Evolutionary conservation across 2,797 vertebrate species (phyloP).

Genomic region (Hydrolagus colliei): DNA sequence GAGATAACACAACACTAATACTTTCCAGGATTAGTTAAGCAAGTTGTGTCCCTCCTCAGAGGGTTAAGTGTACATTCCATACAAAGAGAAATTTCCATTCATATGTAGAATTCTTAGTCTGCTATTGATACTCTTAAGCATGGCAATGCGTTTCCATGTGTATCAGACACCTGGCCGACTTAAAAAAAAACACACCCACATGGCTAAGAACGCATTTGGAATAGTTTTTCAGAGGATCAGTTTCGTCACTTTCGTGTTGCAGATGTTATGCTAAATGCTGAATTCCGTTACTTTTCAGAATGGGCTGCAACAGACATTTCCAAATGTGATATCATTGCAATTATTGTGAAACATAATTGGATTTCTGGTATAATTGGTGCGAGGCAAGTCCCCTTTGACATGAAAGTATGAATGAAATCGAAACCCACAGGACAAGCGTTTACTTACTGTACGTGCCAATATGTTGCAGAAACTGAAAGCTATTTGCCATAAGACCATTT

Average conservation of each 20-base stretch:
- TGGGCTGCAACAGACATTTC: slow-evolving; percentile 5
- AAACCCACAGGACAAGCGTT: background rate
- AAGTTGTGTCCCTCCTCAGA: too few relatives aligned
- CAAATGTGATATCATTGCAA: slow-evolving; percentile 3
- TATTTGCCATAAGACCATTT: background rate
- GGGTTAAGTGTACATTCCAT: too few relatives aligned
- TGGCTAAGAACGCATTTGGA: background rate
- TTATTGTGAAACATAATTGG: background rate
- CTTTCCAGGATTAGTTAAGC: too few relatives aligned
- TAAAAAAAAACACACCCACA: background rate
- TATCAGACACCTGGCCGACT: too few relatives aligned
- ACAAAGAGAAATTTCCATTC: too few relatives aligned
- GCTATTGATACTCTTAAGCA: too few relatives aligned
- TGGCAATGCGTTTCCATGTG: too few relatives aligned
- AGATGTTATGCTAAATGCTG: slow-evolving; percentile 7
- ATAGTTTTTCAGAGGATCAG: too few relatives aligned
- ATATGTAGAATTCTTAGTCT: too few relatives aligned
- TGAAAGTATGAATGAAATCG: slow-evolving; percentile 16
- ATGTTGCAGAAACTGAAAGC: slow-evolving; percentile 9
- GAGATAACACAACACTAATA: too few relatives aligned
- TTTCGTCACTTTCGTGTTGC: background rate
- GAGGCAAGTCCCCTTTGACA: background rate
- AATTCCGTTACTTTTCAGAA: background rate
- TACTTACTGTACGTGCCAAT: background rate
- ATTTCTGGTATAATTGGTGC: background rate